Evolutionary conservation across 2,888 invertebrate species (phyloP).

Genomic region (Drosophila ezoana): DNA sequence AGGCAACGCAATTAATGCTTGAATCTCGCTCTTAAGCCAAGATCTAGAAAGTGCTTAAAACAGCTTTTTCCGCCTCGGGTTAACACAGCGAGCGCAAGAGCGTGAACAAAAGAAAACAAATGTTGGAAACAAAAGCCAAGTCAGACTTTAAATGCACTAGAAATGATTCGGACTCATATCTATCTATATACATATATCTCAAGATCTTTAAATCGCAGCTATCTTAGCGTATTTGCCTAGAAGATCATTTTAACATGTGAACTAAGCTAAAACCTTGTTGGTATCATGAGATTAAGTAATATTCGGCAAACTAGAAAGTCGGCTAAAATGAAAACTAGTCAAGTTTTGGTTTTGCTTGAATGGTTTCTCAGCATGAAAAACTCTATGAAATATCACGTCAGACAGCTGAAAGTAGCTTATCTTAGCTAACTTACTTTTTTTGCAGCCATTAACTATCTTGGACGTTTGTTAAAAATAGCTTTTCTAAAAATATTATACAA

Average conservation of each 20-base stretch:
- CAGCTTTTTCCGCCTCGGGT: background rate
- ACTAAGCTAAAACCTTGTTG: too few species aligned
- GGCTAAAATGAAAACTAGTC: background rate
- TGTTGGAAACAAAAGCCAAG: background rate
- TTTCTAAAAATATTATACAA: background rate
- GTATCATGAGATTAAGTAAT: too few species aligned
- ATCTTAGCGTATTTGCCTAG: too few species aligned
- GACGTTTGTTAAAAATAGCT: background rate
- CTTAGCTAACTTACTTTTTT: background rate
- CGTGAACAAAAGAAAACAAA: background rate
- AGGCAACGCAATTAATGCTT: constrained; percentile 23
- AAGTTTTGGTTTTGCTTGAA: background rate
- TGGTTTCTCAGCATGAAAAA: background rate
- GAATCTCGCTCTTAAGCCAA: constrained; percentile 5
- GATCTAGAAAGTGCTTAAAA: constrained; percentile 25
- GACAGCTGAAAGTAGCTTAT: background rate
- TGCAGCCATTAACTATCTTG: background rate
- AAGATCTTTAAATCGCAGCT: too few species aligned
- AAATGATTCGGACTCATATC: too few species aligned
- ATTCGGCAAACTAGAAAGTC: too few species aligned
- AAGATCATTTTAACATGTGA: too few species aligned
- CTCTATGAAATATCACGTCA: constrained; percentile 2
- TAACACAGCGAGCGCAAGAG: background rate
- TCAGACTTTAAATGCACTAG: background rate
- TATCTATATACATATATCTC: too few species aligned